Percentiles rank a stretch among this genome's conserved stretches.
These are phyloP conservation scores for Metridium senile DNA, from an alignment of 92 coral and sea anemone species.

Conservation along the genomic window DNA sequence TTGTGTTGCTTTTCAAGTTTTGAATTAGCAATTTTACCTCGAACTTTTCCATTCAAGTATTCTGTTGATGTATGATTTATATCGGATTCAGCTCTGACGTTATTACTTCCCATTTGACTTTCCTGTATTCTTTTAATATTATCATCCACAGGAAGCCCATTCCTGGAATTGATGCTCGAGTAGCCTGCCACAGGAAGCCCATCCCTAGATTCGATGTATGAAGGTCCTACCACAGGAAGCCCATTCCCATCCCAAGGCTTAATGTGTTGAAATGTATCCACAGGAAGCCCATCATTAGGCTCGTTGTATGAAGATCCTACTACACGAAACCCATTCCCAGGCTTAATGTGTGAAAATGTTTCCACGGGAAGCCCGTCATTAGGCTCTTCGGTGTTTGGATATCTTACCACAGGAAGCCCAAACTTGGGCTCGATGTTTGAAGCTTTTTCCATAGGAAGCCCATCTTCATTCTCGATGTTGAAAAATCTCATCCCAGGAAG, in stretches of 20 bases:
- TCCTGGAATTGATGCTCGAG: background rate
- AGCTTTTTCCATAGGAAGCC: background rate
- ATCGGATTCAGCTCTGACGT: background rate
- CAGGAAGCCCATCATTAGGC: background rate
- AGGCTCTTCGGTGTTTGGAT: background rate
- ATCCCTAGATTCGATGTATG: background rate
- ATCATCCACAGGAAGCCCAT: conserved; percentile 5
- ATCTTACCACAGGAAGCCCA: background rate
- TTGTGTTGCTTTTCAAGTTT: conserved; percentile 20
- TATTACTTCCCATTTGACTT: background rate
- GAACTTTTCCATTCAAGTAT: background rate
- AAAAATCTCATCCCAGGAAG: background rate
- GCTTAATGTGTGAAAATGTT: background rate
- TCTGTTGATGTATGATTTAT: background rate
- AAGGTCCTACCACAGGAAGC: background rate
- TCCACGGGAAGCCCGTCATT: background rate
- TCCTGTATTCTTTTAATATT: background rate
- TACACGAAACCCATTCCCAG: background rate
- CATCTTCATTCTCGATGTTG: background rate
- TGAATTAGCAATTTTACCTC: conserved; percentile 14
- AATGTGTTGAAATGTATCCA: too few relatives aligned
- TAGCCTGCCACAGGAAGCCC: background rate
- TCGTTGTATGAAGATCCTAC: background rate
- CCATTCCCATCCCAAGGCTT: background rate
- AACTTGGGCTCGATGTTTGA: background rate